Conservation (phyloP, 2,888 invertebrate genomes). For the Cactoblastis cactorum region DNA sequence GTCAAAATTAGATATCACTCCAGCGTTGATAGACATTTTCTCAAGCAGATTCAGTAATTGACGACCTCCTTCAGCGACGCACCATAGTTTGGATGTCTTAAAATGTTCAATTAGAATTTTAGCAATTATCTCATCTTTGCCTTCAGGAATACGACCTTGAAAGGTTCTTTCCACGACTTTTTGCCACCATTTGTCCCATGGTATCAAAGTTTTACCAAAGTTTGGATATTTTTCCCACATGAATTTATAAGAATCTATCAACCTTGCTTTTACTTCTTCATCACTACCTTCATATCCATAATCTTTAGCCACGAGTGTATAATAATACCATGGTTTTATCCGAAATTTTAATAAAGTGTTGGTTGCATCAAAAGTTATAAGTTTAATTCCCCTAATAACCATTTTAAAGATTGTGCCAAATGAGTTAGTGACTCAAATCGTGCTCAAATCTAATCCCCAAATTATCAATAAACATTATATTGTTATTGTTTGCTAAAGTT, state of each 20-base stretch:
- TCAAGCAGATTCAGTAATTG: constrained; percentile 82
- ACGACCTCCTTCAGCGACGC: constrained; percentile 80
- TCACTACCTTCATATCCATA: constrained; percentile 83
- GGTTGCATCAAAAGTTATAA: constrained; percentile 93
- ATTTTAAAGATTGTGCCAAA: neutral
- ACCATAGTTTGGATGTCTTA: constrained; percentile 86
- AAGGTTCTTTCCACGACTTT: constrained; percentile 83
- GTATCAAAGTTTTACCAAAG: constrained; percentile 85
- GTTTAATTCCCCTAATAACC: constrained; percentile 53
- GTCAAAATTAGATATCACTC: constrained; percentile 94
- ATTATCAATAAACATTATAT: no score
- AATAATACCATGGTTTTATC: constrained; percentile 85
- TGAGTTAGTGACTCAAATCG: no score
- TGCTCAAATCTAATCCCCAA: no score
- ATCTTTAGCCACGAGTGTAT: constrained; percentile 83
- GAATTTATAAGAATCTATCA: constrained; percentile 81
- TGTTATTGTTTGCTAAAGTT: no score
- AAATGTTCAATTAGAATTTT: constrained; percentile 84
- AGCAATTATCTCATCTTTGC: constrained; percentile 62
- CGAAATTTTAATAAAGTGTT: constrained; percentile 89
- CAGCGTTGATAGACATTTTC: constrained; percentile 73
- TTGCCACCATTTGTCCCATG: constrained; percentile 92
- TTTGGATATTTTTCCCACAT: constrained; percentile 87
- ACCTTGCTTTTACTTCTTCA: constrained; percentile 77
- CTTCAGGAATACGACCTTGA: constrained; percentile 60